These are phyloP conservation scores for Cotesia vestalis DNA, from an alignment of 1,140 invertebrate species.

Conservation along the genomic window DNA sequence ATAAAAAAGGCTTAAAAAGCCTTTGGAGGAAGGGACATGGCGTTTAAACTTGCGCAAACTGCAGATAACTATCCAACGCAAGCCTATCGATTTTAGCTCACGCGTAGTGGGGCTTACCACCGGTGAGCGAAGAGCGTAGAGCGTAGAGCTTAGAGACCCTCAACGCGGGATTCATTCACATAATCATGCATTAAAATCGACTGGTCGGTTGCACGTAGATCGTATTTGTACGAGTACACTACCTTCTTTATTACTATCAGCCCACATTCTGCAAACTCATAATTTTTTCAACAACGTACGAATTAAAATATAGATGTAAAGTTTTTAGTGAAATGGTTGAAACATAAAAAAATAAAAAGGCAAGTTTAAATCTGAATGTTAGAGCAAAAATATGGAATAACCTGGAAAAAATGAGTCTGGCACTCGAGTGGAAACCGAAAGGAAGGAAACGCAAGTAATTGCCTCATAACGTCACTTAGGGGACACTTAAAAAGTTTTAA, in stretches of 20 bases:
- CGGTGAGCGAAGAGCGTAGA: no score
- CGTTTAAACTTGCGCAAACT: constrained; percentile 55
- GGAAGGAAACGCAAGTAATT: constrained; percentile 50
- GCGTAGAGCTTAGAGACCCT: background rate
- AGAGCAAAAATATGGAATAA: constrained; percentile 18
- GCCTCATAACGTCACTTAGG: constrained; percentile 51
- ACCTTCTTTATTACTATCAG: background rate
- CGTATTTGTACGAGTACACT: background rate
- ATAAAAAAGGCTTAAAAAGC: background rate
- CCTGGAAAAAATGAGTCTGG: constrained; percentile 24
- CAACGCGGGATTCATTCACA: constrained; percentile 46
- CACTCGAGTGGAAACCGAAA: constrained; percentile 41
- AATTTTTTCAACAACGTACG: no score
- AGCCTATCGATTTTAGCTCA: constrained; percentile 55
- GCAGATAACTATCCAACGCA: constrained; percentile 57
- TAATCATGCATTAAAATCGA: constrained; percentile 27
- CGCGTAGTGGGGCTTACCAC: constrained; percentile 45
- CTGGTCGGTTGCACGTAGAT: background rate
- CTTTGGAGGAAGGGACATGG: constrained; percentile 44
- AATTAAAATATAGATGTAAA: constrained; percentile 15
- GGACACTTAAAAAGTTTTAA: constrained; percentile 56
- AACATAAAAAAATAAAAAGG: constrained; percentile 1
- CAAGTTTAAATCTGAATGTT: background rate
- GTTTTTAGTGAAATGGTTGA: background rate
- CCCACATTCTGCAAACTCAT: background rate